Percentiles rank a stretch among this genome's conserved stretches.
These are phyloP conservation scores for Aramus guarauna DNA, from an alignment of 2,113 vertebrate genomes.

Conservation along the genomic window DNA sequence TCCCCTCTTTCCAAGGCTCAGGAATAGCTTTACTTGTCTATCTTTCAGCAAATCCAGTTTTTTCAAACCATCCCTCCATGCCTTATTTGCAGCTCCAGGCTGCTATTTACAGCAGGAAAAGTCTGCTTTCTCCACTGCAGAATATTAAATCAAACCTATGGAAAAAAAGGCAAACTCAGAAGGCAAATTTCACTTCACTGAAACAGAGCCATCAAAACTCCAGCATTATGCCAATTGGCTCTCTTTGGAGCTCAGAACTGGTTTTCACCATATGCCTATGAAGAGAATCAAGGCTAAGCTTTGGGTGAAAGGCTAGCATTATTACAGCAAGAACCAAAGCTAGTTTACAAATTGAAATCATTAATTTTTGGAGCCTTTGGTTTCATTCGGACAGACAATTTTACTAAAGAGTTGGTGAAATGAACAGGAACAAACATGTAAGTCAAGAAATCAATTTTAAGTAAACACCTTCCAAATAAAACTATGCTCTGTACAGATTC, in stretches of 20 bases:
- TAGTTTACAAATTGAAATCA: background rate
- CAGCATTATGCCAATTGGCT: accelerated
- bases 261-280: background rate
- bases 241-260: background rate
- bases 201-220: background rate
- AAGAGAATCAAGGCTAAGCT: background rate
- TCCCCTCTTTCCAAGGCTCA: background rate
- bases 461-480: background rate
- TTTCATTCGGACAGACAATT: background rate
- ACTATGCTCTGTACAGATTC: background rate
- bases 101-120: background rate
- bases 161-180: background rate
- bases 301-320: background rate
- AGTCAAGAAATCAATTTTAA: background rate
- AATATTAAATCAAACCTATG: background rate
- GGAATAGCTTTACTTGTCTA: background rate
- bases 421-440: accelerated
- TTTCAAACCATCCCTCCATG: background rate
- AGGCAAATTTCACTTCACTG: background rate
- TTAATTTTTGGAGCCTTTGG: background rate
- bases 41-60: background rate
- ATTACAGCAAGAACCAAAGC: background rate
- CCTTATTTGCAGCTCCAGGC: no score
- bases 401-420: background rate
- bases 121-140: background rate